Evolutionary conservation across 2,113 vertebrate species (phyloP), one percentile per base, ranked within the genome.

Genomic region (Pseudopodoces humilis): DNA sequence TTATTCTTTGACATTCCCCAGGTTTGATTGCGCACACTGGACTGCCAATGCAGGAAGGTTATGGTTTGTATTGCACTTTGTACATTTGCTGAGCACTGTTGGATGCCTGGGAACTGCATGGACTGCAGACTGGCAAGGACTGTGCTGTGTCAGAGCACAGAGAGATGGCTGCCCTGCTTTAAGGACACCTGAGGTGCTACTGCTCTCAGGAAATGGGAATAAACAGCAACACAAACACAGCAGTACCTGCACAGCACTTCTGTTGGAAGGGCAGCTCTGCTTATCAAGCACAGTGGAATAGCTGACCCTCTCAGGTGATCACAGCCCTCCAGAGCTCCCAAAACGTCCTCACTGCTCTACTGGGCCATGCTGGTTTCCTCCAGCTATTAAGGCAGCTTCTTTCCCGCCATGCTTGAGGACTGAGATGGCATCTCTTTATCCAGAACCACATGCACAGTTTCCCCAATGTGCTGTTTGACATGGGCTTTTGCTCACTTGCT

Each of bases 361-460:
- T 2, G 3, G 30, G 19, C 35, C 30, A 15, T 72, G 39, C 58
- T 15, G 1, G 3, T 33, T 33, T 27, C 37, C n/a, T 74, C 56
- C 79, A 68, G 58, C 18, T 35, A 31, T 77, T 35, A 31, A 60
- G 35, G 50, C 55, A 77, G 33, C 13, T 74, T 35, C 41, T 62
- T 56, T 39, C 55, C 50, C 8, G 1, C 22, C 4, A 0, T 41
- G 39, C 46, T 58, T 0, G 0, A 81, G 41, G 68, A 30, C 41
- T 46, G 55, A 50, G 63, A 41, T 53, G n/a, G 4, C 35, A 53
- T 91, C 76, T 60, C 72, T 53, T 91, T 58, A n/a, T 7, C 25
- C 55, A 89, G 27, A 21, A 19, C 46, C 17, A 37, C 25, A 12
- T 58, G n/a, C 69, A 71, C 60, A 43, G 64, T 44, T 69, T 69